phyloP scores from a whole-genome alignment of 2,888 invertebrate species.

The Lochmaea crataegi region DNA sequence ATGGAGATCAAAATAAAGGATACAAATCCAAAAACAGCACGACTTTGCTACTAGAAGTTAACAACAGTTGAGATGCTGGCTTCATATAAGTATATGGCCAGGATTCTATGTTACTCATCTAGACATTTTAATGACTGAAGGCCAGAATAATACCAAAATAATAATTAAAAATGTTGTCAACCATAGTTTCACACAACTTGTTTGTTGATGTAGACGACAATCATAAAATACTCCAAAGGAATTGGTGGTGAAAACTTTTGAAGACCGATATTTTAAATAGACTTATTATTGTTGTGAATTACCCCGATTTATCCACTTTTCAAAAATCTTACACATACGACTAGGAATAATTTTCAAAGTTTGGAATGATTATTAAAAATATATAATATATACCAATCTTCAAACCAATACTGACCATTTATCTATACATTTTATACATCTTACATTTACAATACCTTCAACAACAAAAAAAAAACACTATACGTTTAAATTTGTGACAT shows the following conservation, averaged over 20 bases:
- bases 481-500: not conserved
- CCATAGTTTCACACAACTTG: too few species aligned
- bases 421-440: conserved; percentile 11
- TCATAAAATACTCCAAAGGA: too few species aligned
- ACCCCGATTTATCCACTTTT: not conserved
- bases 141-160: too few species aligned
- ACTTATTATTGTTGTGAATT: not conserved
- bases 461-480: not conserved
- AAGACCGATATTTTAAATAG: not conserved
- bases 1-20: too few species aligned
- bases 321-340: conserved; percentile 8
- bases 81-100: too few species aligned
- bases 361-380: conserved; percentile 31
- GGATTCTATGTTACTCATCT: too few species aligned
- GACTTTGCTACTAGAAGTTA: too few species aligned
- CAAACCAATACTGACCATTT: conserved; percentile 18
- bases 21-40: too few species aligned
- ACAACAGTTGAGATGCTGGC: too few species aligned
- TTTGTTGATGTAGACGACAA: too few species aligned
- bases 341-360: conserved; percentile 17
- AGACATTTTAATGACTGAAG: too few species aligned
- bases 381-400: conserved; percentile 25
- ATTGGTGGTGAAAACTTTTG: not conserved
- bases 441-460: not conserved
- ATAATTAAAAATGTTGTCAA: too few species aligned